Percentiles rank a stretch among this genome's conserved stretches.
These are phyloP conservation scores for Phymastichus coffea DNA, from an alignment of 1,140 invertebrate species.

Conservation along the genomic window DNA sequence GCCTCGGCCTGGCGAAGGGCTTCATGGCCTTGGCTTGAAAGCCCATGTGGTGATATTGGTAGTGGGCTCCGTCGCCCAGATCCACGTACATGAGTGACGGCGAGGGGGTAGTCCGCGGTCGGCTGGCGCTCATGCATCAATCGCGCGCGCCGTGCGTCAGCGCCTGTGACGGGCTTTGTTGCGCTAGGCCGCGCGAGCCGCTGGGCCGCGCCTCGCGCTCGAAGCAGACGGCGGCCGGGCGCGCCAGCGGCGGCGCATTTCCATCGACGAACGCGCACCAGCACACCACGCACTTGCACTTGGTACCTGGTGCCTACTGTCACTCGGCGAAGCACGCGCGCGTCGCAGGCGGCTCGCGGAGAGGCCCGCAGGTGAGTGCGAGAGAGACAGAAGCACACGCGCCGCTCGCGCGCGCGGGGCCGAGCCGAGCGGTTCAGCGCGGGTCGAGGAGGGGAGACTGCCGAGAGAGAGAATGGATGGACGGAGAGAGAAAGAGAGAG, in stretches of 20 bases:
- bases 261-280: too few relatives aligned
- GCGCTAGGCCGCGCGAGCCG: not conserved
- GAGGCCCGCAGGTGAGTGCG: not conserved
- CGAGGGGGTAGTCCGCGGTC: too few relatives aligned
- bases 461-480: constrained; percentile 2
- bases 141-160: too few relatives aligned
- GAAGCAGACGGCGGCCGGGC: constrained; percentile 3
- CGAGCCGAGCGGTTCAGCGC: not conserved
- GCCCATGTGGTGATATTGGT: constrained; percentile 50
- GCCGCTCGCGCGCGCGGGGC: not conserved
- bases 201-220: not conserved
- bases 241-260: too few relatives aligned
- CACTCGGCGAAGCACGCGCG: constrained; percentile 8
- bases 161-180: too few relatives aligned
- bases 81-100: constrained; percentile 54
- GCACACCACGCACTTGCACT: too few relatives aligned
- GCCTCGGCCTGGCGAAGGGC: constrained; percentile 58
- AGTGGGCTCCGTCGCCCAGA: constrained; percentile 40
- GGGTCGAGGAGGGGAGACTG: not conserved
- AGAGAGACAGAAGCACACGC: not conserved
- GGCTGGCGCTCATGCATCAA: constrained; percentile 44
- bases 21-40: constrained; percentile 62
- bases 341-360: constrained; percentile 24
- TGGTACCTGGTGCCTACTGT: too few relatives aligned
- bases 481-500: too few relatives aligned